Evolutionary conservation across 2,113 vertebrate species (phyloP).

Genomic region (Chionodraco myersi): DNA sequence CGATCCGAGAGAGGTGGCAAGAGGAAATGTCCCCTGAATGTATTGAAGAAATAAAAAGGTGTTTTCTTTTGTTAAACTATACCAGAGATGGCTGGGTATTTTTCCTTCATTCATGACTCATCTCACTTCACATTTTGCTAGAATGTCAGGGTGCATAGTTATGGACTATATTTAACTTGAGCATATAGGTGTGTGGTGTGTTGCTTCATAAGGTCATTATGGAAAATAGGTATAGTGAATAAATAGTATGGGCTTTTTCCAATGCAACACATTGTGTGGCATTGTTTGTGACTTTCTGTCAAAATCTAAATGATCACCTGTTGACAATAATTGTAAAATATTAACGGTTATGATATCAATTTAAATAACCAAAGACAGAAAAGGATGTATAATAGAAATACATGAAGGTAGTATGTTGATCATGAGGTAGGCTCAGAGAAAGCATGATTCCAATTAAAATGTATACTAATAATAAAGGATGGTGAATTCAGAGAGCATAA

Average conservation of each 20-base stretch:
- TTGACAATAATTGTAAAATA: background rate
- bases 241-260: background rate
- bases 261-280: no score
- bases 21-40: conserved; percentile 53
- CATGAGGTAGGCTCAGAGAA: background rate
- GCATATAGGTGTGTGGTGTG: conserved; percentile 1
- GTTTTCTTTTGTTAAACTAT: conserved; percentile 8
- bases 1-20: conserved; percentile 34
- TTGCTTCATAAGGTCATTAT: conserved; percentile 22
- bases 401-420: background rate
- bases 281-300: background rate
- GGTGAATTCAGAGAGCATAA: conserved; percentile 4
- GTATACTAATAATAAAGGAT: background rate
- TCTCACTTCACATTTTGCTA: conserved; percentile 23
- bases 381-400: background rate
- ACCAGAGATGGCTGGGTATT: conserved; percentile 35
- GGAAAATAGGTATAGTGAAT: background rate
- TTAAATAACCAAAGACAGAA: background rate
- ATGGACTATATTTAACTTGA: conserved; percentile 33
- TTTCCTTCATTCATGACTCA: conserved; percentile 53
- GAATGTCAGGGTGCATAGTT: conserved; percentile 47
- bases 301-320: background rate
- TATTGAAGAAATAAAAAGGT: conserved; percentile 24
- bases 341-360: background rate
- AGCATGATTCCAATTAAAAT: background rate